Conservation (phyloP, 2,888 invertebrate genomes). For the Brachycybe producta region DNA sequence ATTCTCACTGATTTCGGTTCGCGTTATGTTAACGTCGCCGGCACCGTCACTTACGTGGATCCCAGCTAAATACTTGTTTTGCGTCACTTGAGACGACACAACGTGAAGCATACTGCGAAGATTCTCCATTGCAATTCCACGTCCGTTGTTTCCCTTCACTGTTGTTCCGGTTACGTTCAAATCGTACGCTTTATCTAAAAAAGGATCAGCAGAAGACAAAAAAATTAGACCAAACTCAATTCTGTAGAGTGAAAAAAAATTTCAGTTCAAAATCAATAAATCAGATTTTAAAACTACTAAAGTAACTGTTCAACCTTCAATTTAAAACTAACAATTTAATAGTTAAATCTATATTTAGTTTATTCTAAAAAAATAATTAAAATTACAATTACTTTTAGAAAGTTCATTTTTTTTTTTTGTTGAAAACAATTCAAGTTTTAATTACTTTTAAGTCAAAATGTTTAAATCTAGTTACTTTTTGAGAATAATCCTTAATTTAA, state of each 20-base stretch:
- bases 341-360: no score
- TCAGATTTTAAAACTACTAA: neutral
- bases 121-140: conserved; percentile 88
- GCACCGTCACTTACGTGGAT: conserved; percentile 79
- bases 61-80: conserved; percentile 81
- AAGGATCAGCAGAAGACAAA: conserved; percentile 17
- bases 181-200: conserved; percentile 57
- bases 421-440: no score
- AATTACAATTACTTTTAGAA: no score
- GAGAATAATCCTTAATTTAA: no score
- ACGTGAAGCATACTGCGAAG: conserved; percentile 77
- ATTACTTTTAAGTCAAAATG: no score
- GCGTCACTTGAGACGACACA: conserved; percentile 64
- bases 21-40: conserved; percentile 85
- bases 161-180: conserved; percentile 72
- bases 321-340: no score
- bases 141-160: conserved; percentile 77
- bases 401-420: no score
- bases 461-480: no score
- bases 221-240: neutral
- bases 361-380: no score
- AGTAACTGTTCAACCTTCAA: neutral
- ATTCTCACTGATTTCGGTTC: conserved; percentile 77
- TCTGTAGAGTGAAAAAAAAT: no score
- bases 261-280: no score